phyloP scores from a whole-genome alignment of 2,888 invertebrate species.

The Cheilosia vulpina region DNA sequence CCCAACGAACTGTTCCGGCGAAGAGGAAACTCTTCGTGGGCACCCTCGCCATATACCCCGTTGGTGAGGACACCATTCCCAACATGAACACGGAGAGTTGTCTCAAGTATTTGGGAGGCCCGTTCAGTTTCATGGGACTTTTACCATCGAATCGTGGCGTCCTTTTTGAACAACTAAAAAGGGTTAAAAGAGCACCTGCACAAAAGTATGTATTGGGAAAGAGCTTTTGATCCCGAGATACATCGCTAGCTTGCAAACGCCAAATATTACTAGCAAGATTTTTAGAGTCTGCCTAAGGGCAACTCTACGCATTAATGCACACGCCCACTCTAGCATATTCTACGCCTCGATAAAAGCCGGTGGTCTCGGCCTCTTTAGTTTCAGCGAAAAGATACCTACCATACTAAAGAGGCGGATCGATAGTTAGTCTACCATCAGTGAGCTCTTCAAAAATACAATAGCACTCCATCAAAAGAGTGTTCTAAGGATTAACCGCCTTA shows the following conservation, averaged over 20 bases:
- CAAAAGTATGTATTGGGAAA: background rate
- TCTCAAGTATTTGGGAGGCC: background rate
- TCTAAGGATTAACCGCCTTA: background rate
- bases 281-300: too few species aligned
- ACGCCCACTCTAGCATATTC: too few species aligned
- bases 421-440: fast-evolving
- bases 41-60: background rate
- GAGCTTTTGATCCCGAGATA: too few species aligned
- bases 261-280: too few species aligned
- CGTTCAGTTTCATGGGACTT: background rate
- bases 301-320: too few species aligned
- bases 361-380: too few species aligned
- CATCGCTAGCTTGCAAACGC: too few species aligned
- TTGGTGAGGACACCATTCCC: background rate
- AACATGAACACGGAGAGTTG: background rate
- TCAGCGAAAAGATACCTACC: background rate
- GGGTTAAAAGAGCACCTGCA: background rate
- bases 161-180: background rate
- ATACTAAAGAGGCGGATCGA: background rate
- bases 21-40: background rate
- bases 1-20: background rate
- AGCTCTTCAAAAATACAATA: background rate
- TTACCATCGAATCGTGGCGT: background rate
- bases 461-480: background rate
- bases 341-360: too few species aligned